phyloP scores from a whole-genome alignment of 2,113 vertebrate species.

The Lepus timidus region DNA sequence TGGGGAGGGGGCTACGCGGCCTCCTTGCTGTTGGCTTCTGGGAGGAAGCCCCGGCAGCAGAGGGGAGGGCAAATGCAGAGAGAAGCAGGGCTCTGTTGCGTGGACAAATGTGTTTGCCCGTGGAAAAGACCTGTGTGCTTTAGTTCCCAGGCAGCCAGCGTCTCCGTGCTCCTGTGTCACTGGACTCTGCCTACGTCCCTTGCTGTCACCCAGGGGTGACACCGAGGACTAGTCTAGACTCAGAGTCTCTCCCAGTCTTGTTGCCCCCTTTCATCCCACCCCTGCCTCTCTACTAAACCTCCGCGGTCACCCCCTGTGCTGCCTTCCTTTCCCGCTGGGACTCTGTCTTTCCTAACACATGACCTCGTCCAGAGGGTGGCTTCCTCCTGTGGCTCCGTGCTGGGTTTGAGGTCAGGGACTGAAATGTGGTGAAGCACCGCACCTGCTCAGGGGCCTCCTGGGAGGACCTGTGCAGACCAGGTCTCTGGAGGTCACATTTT shows the following conservation, averaged over 20 bases:
- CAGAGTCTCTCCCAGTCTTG: accelerated
- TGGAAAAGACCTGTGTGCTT: not conserved
- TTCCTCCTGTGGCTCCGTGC: not conserved
- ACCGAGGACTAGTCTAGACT: not conserved
- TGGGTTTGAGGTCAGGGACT: not conserved
- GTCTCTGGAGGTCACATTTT: not conserved
- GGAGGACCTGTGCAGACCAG: not conserved
- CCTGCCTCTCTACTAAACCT: not conserved
- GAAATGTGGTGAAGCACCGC: not conserved
- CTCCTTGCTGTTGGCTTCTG: not conserved
- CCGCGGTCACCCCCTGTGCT: not conserved
- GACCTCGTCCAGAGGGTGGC: not conserved
- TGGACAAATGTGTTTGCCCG: not conserved
- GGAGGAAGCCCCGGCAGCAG: not conserved
- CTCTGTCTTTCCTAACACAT: not conserved
- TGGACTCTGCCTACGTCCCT: not conserved
- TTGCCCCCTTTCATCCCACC: not conserved
- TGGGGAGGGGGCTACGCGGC: too few relatives aligned
- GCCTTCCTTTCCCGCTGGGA: not conserved
- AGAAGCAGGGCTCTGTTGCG: accelerated
- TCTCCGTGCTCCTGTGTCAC: not conserved
- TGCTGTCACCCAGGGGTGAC: not conserved
- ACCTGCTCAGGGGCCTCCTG: not conserved
- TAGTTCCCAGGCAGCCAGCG: accelerated
- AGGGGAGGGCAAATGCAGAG: not conserved